phyloP scores from a whole-genome alignment of 53 echinoderm and acorn worm genomes.

The Paelopatides confundens region DNA sequence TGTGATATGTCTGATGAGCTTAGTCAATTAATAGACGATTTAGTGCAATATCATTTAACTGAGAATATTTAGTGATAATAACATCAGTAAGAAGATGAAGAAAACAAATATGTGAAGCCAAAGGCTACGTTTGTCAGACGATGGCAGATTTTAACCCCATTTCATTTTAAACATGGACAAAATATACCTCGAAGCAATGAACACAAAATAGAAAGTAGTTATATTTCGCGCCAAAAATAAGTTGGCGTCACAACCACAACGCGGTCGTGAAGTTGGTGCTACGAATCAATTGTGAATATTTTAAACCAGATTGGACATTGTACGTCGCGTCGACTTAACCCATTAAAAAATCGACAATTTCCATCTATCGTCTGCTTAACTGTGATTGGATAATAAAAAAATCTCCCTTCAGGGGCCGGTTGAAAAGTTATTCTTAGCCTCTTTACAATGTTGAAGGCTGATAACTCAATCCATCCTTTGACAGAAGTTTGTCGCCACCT shows the following conservation, averaged over 20 bases:
- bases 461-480: slow-evolving; percentile 8
- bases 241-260: slow-evolving; percentile 5
- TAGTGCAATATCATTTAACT: too few species aligned
- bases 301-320: slow-evolving; percentile 1
- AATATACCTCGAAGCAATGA: too few species aligned
- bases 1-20: too few species aligned
- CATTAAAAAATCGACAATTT: neutral
- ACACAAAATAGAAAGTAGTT: neutral
- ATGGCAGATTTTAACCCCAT: too few species aligned
- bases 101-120: too few species aligned
- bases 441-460: neutral
- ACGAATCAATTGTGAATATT: neutral
- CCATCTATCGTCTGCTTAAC: slow-evolving; percentile 6
- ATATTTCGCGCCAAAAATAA: neutral
- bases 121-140: too few species aligned
- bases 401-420: neutral
- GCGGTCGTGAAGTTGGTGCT: slow-evolving; percentile 27
- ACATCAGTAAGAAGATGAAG: too few species aligned
- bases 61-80: too few species aligned
- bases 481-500: neutral
- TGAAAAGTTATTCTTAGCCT: neutral
- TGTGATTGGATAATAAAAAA: neutral
- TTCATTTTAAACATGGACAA: too few species aligned
- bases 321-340: slow-evolving; percentile 1
- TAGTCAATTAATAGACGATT: too few species aligned